Conservation (phyloP, 2,888 invertebrate genomes). For the Phoenoteleia sp. region DNA sequence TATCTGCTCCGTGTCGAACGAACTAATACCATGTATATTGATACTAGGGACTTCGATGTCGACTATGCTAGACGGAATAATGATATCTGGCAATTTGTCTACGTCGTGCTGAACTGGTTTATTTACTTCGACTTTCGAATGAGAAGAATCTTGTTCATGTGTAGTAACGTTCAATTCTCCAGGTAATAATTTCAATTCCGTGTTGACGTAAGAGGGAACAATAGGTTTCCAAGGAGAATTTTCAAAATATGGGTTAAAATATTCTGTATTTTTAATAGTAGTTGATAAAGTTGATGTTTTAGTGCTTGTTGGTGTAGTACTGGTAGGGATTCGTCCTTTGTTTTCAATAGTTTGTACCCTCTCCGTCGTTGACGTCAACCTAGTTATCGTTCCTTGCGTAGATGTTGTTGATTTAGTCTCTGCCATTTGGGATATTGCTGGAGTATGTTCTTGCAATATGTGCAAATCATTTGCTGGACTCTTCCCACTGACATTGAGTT, state of each 20-base stretch:
- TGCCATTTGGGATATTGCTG: background rate
- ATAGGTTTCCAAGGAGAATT: slow-evolving; percentile 85
- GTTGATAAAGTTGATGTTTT: slow-evolving; percentile 85
- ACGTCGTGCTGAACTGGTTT: background rate
- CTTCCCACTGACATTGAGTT: slow-evolving; percentile 78
- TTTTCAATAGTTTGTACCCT: background rate
- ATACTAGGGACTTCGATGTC: slow-evolving; percentile 48
- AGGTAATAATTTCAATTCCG: slow-evolving; percentile 78
- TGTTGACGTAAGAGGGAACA: slow-evolving; percentile 81
- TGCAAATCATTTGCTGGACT: slow-evolving; percentile 6
- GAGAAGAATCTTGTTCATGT: background rate
- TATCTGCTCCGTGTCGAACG: slow-evolving; percentile 78
- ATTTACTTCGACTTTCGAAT: background rate
- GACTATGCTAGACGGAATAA: slow-evolving; percentile 58
- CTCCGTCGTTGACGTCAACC: slow-evolving; percentile 63
- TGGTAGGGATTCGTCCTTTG: background rate
- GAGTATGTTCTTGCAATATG: background rate
- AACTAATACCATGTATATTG: slow-evolving; percentile 74
- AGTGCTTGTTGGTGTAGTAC: background rate
- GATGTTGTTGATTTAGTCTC: background rate
- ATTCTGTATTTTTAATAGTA: slow-evolving; percentile 76
- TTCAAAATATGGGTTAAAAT: slow-evolving; percentile 83
- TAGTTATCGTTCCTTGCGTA: slow-evolving; percentile 39
- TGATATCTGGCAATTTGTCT: slow-evolving; percentile 42
- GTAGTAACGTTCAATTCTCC: slow-evolving; percentile 31